Conservation (phyloP, 1,140 invertebrate genomes). For the Gonatopus flavifemur region DNA sequence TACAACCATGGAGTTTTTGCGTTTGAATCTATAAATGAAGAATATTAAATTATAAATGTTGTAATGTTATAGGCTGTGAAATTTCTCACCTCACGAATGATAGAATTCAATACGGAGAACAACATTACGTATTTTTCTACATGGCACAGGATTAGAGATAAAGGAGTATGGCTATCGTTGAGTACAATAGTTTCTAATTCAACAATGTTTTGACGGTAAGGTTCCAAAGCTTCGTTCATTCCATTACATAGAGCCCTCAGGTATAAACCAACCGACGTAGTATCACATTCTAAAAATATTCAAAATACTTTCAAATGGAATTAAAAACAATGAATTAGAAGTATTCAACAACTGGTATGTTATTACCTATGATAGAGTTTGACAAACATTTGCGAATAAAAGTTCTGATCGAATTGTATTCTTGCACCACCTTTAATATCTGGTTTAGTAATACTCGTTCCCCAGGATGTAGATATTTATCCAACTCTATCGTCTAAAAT, state of each 20-base stretch:
- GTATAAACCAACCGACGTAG: constrained; percentile 56
- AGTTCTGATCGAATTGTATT: constrained; percentile 43
- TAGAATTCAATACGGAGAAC: constrained; percentile 59
- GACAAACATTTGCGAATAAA: constrained; percentile 45
- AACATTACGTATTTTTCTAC: constrained; percentile 59
- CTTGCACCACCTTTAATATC: constrained; percentile 45
- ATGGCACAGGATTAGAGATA: constrained; percentile 57
- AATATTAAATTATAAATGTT: not conserved
- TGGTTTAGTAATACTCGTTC: constrained; percentile 44
- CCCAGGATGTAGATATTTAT: constrained; percentile 52
- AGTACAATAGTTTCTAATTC: constrained; percentile 60
- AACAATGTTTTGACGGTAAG: constrained; percentile 61
- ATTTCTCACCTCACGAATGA: constrained; percentile 56
- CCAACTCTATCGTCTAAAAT: constrained; percentile 41
- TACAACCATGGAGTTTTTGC: constrained; percentile 63
- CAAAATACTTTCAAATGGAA: not conserved
- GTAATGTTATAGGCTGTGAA: too few species aligned
- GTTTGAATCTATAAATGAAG: constrained; percentile 47
- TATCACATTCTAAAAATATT: constrained; percentile 20
- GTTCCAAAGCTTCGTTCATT: constrained; percentile 60
- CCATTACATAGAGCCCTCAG: constrained; percentile 64
- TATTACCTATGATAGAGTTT: not conserved
- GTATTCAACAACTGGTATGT: constrained; percentile 12
- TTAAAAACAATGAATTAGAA: not conserved
- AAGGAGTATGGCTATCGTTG: constrained; percentile 58